A percentile compares a stretch with the other conserved stretches of the same genome.
Conservation (phyloP, 2,888 invertebrate genomes). For the Leucophenga maculata region DNA sequence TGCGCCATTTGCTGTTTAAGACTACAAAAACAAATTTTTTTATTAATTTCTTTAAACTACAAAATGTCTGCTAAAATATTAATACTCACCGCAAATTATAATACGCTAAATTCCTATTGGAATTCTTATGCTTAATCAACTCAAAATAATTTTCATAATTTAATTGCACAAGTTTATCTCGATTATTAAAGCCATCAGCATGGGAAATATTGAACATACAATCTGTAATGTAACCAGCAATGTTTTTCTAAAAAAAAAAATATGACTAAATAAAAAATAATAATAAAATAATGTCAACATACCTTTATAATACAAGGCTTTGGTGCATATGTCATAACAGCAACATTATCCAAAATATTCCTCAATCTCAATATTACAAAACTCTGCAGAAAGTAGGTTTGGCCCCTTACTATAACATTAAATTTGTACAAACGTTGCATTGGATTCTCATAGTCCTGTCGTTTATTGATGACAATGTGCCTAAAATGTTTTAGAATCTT, state of each 20-base stretch:
- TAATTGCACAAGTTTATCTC: not conserved
- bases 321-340: constrained; percentile 73
- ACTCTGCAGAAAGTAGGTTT: constrained; percentile 47
- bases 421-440: constrained; percentile 73
- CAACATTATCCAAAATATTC: constrained; percentile 75
- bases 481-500: constrained; percentile 37
- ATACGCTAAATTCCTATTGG: not conserved
- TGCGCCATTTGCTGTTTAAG: not conserved
- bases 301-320: constrained; percentile 74
- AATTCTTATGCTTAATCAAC: not conserved
- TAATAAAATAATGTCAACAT: constrained; percentile 1
- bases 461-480: constrained; percentile 61
- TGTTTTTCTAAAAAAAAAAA: not conserved
- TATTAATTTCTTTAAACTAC: not conserved
- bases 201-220: constrained; percentile 65
- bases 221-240: constrained; percentile 36
- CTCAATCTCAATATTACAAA: constrained; percentile 51
- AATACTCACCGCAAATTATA: constrained; percentile 3
- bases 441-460: constrained; percentile 75
- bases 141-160: not conserved
- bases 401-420: constrained; percentile 56
- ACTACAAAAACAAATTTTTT: not conserved
- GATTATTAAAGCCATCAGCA: constrained; percentile 61
- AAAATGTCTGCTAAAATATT: too few species aligned
- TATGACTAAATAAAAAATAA: too few species aligned